Conservation (phyloP, 2,797 vertebrate genomes). For the Falco novaeseelandiae region DNA sequence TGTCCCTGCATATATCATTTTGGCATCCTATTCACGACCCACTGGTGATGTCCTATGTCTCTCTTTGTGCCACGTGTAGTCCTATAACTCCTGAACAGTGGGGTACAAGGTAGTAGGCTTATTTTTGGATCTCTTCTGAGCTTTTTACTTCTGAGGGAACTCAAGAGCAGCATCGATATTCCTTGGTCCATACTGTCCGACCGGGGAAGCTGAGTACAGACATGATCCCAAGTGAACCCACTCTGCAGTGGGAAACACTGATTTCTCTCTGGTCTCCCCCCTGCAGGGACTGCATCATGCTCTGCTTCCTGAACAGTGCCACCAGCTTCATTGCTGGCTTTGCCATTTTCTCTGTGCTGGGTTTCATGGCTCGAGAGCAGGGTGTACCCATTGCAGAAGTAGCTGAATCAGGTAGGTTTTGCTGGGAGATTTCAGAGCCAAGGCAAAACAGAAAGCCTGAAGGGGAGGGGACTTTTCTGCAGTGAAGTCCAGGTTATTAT, state of each 20-base stretch:
- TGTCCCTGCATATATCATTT: neutral
- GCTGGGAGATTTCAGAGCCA: neutral
- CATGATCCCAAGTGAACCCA: neutral
- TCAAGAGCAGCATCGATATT: neutral
- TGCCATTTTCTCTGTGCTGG: slow-evolving; percentile 89
- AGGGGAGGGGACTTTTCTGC: neutral
- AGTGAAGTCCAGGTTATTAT: neutral
- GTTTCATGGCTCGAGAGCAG: slow-evolving; percentile 87
- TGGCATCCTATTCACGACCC: neutral
- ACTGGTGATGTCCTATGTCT: neutral
- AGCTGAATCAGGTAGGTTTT: slow-evolving; percentile 76
- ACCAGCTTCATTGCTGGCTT: slow-evolving; percentile 90
- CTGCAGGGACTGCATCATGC: slow-evolving; percentile 85
- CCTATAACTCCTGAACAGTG: neutral
- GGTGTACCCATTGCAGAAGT: slow-evolving; percentile 74
- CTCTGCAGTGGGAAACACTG: neutral
- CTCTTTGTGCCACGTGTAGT: neutral
- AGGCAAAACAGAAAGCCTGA: neutral
- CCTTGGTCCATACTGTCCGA: neutral
- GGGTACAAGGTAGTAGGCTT: neutral
- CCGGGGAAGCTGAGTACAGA: neutral
- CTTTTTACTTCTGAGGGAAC: neutral
- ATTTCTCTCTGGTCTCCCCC: neutral
- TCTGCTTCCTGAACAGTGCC: slow-evolving; percentile 87
- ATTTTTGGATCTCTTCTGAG: neutral